Conservation (phyloP, 2,888 invertebrate species). For the Agriopis marginaria region DNA sequence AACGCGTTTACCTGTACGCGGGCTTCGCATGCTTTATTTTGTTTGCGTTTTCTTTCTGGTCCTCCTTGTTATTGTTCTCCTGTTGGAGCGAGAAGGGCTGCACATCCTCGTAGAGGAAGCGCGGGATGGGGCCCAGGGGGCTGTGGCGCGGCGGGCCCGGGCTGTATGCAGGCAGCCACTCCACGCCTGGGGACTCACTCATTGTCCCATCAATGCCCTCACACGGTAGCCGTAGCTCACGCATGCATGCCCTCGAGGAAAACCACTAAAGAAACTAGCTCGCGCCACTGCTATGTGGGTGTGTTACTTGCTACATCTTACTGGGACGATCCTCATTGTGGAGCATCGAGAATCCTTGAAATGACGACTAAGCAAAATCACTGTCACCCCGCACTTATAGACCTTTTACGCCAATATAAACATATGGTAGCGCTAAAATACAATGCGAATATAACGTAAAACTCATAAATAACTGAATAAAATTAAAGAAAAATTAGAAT, state of each 20-base stretch:
- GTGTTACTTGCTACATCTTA: slow-evolving; percentile 77
- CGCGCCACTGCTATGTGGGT: slow-evolving; percentile 62
- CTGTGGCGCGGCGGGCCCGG: slow-evolving; percentile 84
- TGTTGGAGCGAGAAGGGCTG: slow-evolving; percentile 74
- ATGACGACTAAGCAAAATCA: slow-evolving; percentile 70
- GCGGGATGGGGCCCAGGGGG: slow-evolving; percentile 80
- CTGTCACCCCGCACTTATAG: slow-evolving; percentile 56
- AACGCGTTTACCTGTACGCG: slow-evolving; percentile 82
- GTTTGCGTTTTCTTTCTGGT: slow-evolving; percentile 77
- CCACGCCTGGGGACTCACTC: slow-evolving; percentile 83
- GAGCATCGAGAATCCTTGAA: slow-evolving; percentile 82
- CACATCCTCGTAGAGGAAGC: slow-evolving; percentile 82
- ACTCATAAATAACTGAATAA: slow-evolving; percentile 74
- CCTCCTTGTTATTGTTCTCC: slow-evolving; percentile 83
- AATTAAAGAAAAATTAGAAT: slow-evolving; percentile 77
- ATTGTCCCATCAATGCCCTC: slow-evolving; percentile 73
- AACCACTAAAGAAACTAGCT: slow-evolving; percentile 54
- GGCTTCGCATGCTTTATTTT: slow-evolving; percentile 86
- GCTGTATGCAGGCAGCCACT: slow-evolving; percentile 84
- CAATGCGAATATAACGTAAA: slow-evolving; percentile 57
- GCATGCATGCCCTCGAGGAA: slow-evolving; percentile 59
- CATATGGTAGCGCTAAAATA: slow-evolving; percentile 60
- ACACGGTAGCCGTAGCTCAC: slow-evolving; percentile 29
- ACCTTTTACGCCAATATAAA: slow-evolving; percentile 55
- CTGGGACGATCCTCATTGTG: slow-evolving; percentile 79